Conservation (phyloP, 2,113 vertebrate species). For the Lampris megalopsis region DNA sequence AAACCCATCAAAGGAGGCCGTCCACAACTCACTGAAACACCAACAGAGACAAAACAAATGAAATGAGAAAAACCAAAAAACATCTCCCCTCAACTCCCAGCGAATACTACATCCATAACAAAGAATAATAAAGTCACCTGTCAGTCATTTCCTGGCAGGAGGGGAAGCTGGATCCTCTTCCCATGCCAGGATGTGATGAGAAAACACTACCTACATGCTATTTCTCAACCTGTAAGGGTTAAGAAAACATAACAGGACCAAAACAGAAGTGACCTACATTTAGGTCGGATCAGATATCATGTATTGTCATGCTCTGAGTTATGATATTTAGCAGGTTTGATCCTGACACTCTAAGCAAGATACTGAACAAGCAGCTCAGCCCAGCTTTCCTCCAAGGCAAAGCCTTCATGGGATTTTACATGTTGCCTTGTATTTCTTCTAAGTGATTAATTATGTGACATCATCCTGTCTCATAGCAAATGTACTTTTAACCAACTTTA, state of each 20-base stretch:
- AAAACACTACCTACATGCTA: too few relatives aligned
- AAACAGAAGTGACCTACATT: constrained; percentile 6
- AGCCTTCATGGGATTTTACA: neutral
- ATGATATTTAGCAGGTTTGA: constrained; percentile 15
- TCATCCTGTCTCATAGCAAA: neutral
- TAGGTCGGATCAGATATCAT: neutral
- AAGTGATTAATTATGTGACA: neutral
- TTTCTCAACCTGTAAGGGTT: too few relatives aligned
- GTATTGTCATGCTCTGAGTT: constrained; percentile 1
- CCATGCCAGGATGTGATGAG: too few relatives aligned
- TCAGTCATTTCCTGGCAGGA: too few relatives aligned
- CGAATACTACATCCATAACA: too few relatives aligned
- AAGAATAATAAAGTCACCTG: too few relatives aligned
- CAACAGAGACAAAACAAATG: constrained; percentile 59
- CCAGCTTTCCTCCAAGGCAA: neutral
- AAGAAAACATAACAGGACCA: neutral
- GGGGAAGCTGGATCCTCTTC: too few relatives aligned
- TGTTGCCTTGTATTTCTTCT: neutral
- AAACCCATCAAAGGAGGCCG: too few relatives aligned
- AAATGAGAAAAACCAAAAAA: constrained; percentile 54
- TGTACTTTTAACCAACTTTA: neutral
- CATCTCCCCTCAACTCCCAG: constrained; percentile 60
- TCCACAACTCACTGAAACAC: too few relatives aligned
- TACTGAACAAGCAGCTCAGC: neutral
- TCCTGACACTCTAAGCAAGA: constrained; percentile 1